Conservation (phyloP, 1,140 invertebrate genomes). For the Aphaenogaster floridana region DNA sequence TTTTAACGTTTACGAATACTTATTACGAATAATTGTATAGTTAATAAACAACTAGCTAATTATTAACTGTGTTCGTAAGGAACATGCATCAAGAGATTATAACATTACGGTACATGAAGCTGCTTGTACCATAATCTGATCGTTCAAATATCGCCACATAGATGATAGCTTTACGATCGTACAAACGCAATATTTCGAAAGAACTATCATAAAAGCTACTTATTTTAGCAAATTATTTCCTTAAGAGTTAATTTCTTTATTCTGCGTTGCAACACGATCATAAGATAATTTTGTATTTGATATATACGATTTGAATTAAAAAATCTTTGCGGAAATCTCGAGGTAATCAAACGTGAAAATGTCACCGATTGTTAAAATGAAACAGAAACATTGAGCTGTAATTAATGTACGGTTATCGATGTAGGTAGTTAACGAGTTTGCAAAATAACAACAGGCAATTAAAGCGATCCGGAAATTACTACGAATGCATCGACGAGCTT, state of each 20-base stretch:
- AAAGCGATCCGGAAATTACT: constrained; percentile 43
- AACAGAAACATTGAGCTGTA: constrained; percentile 4
- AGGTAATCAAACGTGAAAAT: constrained; percentile 12
- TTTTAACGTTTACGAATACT: no score
- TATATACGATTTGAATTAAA: background rate
- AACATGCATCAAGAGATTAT: no score
- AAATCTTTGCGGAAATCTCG: background rate
- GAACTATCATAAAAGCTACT: no score
- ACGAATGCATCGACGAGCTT: constrained; percentile 5
- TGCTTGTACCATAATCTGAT: no score
- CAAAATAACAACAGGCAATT: constrained; percentile 44
- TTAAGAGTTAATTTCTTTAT: background rate
- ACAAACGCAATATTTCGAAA: no score
- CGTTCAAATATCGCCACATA: no score
- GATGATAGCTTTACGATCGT: no score
- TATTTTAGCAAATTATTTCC: background rate
- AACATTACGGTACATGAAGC: no score
- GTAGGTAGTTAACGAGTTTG: constrained; percentile 40
- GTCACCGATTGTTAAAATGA: constrained; percentile 8
- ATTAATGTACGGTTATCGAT: constrained; percentile 33
- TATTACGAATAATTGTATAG: no score
- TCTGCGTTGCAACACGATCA: background rate
- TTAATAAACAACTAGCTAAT: no score
- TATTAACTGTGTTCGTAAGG: no score
- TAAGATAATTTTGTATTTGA: constrained; percentile 13